A percentile compares a stretch with the other conserved stretches of the same genome.
Evolutionary conservation across 2,113 vertebrate species (phyloP).

Genomic region (Acrocephalus arundinaceus): DNA sequence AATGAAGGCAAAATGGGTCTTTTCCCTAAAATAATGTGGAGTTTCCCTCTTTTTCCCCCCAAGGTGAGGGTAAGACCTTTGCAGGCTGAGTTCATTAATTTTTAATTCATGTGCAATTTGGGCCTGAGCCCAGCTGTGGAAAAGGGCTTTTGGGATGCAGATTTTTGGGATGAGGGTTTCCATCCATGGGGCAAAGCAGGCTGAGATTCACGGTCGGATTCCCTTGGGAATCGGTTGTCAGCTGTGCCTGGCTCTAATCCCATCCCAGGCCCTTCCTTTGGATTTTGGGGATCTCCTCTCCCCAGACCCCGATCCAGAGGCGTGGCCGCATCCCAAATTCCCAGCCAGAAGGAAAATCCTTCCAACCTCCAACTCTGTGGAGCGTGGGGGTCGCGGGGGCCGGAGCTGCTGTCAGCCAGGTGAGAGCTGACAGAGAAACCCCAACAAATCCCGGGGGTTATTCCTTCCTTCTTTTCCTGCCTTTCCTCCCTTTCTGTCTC

Average conservation of each 20-base stretch:
- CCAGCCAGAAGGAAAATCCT: background rate
- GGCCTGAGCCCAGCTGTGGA: background rate
- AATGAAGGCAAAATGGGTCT: background rate
- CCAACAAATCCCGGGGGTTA: accelerated
- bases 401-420: background rate
- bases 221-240: accelerated
- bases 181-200: accelerated
- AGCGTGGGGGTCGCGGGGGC: accelerated
- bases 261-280: accelerated
- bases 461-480: background rate
- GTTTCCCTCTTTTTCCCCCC: background rate
- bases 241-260: accelerated
- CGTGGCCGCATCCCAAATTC: accelerated
- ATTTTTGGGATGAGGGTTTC: background rate
- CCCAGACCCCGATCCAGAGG: accelerated
- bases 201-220: accelerated
- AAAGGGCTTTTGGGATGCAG: background rate
- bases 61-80: background rate
- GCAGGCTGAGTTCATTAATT: background rate
- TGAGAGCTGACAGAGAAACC: background rate
- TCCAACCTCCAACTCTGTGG: accelerated
- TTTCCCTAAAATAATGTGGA: background rate
- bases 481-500: background rate
- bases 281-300: background rate
- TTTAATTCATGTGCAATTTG: background rate